Evolutionary conservation across 2,888 invertebrate genomes (phyloP), one percentile per base, ranked within the genome.

Genomic region (Drosophila sordidapex): DNA sequence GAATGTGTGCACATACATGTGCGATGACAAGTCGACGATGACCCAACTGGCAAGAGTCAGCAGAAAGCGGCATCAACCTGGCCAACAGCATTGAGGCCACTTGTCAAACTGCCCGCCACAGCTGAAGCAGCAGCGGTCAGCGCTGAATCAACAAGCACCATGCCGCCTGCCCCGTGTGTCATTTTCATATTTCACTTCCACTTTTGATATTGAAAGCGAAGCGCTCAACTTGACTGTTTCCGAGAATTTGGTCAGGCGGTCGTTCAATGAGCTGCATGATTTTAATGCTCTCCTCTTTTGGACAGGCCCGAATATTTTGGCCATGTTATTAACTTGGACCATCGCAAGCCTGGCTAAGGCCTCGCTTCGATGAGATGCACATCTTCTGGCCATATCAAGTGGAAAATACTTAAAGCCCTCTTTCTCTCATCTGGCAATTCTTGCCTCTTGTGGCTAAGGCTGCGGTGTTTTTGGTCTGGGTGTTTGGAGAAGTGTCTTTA

Each of bases 181-280:
- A 53, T 38, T 46, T 67, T n/a, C 58, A n/a, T 60, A 59, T 60
- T 56, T 69, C 76, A 78, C 70, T 79, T 79, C 87, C 75, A 86
- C 83, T 88, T 83, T 85, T 80, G 70, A 86, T 83, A 86, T 80
- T 75, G 87, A 86, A 88, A 83, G 74, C 82, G 83, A 83, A 54
- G 70, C 56, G 53, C 57, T 67, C 63, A 53, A 48, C 40, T 58
- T 38, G 54, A 33, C 52, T 69, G 48, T 66, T 60, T 59, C 57
- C 63, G 62, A 43, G 70, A 73, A 65, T 77, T 79, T 81, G 82
- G 84, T 74, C 87, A 72, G 66, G 54, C 64, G 65, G 56, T 70
- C 79, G 81, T 79, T 80, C 83, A 87, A 87, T 89, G 85, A 87
- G 83, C 83, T 78, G 89, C 64, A 85, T 87, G 89, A 87, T 87